phyloP scores from a whole-genome alignment of 2,888 invertebrate species.

The Conistra vaccinii region DNA sequence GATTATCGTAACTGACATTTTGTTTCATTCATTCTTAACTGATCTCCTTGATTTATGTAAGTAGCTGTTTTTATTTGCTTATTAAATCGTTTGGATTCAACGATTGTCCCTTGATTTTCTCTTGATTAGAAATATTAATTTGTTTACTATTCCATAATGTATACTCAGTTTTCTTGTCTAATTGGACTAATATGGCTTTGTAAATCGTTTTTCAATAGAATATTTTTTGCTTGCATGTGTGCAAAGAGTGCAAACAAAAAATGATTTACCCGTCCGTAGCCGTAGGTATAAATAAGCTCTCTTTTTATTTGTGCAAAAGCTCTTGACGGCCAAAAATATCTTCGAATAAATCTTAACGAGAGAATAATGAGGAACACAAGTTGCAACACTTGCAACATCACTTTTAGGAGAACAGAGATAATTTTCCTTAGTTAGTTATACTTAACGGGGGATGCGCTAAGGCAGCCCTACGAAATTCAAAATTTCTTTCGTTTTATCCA shows the following conservation, averaged over 20 bases:
- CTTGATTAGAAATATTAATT: conserved; percentile 16
- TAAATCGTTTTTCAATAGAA: not conserved
- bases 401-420: conserved; percentile 71
- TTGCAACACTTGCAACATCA: conserved; percentile 63
- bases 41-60: conserved; percentile 56
- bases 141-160: not conserved
- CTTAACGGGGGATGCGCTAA: too few relatives aligned
- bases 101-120: conserved; percentile 22
- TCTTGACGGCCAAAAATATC: conserved; percentile 48
- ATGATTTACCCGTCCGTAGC: not conserved
- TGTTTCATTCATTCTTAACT: conserved; percentile 67
- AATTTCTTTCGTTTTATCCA: too few relatives aligned
- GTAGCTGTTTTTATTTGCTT: conserved; percentile 32
- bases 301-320: conserved; percentile 37
- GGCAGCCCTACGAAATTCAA: too few relatives aligned
- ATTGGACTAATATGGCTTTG: too few relatives aligned
- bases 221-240: conserved; percentile 6
- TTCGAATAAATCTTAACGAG: conserved; percentile 80
- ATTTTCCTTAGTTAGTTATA: conserved; percentile 71
- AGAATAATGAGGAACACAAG: conserved; percentile 78
- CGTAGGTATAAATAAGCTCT: conserved; percentile 8
- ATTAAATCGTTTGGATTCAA: conserved; percentile 27
- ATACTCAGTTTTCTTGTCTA: not conserved
- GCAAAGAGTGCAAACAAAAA: too few relatives aligned
- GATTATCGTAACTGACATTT: conserved; percentile 66